Evolutionary conservation across 2,113 vertebrate species (phyloP).

Genomic region (Prionailurus viverrinus): DNA sequence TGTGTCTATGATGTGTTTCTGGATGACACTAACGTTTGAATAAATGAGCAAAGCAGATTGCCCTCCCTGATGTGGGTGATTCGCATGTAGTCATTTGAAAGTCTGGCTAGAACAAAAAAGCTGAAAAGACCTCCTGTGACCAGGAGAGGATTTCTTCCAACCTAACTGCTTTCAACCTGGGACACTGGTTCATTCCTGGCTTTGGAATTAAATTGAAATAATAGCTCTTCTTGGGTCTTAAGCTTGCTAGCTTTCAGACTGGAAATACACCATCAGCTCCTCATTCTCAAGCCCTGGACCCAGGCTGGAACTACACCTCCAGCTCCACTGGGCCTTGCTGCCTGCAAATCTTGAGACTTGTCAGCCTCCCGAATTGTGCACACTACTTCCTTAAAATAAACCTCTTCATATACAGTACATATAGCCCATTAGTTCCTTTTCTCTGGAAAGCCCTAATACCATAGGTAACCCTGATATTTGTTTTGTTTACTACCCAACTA

Average conservation of each 20-base stretch:
- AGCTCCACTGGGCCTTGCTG: not conserved
- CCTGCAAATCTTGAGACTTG: not conserved
- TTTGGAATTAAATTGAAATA: not conserved
- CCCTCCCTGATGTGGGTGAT: not conserved
- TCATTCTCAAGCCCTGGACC: not conserved
- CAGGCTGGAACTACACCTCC: not conserved
- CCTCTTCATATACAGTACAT: not conserved
- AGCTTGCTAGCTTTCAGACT: not conserved
- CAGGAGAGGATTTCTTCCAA: not conserved
- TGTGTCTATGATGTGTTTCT: not conserved
- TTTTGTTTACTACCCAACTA: conserved; percentile 51
- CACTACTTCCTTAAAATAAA: not conserved
- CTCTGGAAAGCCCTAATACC: not conserved
- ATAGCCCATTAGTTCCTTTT: not conserved
- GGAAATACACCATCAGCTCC: not conserved
- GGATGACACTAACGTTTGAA: conserved; percentile 2
- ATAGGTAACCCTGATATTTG: not conserved
- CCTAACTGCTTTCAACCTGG: not conserved
- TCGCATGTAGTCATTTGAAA: not conserved
- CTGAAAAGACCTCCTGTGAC: not conserved
- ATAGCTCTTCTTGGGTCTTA: not conserved
- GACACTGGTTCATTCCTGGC: not conserved
- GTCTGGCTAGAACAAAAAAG: not conserved
- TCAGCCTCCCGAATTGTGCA: not conserved
- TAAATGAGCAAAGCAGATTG: not conserved